A percentile compares a stretch with the other conserved stretches of the same genome.
phyloP scores from a whole-genome alignment of 2,888 invertebrate genomes.

The Epistrophella euchroma region DNA sequence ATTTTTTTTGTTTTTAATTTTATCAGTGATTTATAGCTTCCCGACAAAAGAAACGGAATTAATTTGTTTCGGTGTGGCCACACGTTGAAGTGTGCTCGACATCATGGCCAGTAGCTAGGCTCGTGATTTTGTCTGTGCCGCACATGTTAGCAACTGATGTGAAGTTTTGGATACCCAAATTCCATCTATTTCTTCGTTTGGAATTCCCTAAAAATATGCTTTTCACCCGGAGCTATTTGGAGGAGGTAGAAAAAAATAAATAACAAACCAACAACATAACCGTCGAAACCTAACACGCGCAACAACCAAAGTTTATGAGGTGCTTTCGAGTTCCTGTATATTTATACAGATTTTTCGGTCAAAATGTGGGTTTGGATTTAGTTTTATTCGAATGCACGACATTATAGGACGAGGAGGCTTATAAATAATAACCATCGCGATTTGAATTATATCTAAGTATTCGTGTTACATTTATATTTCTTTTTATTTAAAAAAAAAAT shows the following conservation, averaged over 20 bases:
- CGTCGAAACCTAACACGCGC: constrained; percentile 52
- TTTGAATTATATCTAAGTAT: constrained; percentile 22
- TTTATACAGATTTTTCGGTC: background rate
- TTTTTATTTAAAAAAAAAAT: background rate
- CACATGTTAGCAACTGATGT: constrained; percentile 54
- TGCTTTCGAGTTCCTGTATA: background rate
- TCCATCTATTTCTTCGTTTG: constrained; percentile 48
- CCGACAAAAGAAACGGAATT: constrained; percentile 71
- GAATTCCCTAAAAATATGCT: constrained; percentile 70
- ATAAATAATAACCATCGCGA: constrained; percentile 36
- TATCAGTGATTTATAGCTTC: constrained; percentile 72
- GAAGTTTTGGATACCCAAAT: constrained; percentile 11
- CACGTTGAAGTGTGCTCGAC: constrained; percentile 69
- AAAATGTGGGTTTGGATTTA: constrained; percentile 38
- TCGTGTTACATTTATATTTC: constrained; percentile 9
- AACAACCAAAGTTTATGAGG: constrained; percentile 37
- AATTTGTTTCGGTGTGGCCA: constrained; percentile 71
- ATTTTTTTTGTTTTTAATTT: constrained; percentile 43
- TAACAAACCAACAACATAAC: background rate
- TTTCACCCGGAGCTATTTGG: constrained; percentile 52
- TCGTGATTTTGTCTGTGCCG: constrained; percentile 55
- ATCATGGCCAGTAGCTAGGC: constrained; percentile 70
- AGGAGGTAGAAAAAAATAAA: constrained; percentile 4
- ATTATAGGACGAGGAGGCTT: constrained; percentile 24
- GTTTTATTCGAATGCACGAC: constrained; percentile 49